Conservation (phyloP, 2,113 vertebrate species). For the Rhinoderma darwinii region DNA sequence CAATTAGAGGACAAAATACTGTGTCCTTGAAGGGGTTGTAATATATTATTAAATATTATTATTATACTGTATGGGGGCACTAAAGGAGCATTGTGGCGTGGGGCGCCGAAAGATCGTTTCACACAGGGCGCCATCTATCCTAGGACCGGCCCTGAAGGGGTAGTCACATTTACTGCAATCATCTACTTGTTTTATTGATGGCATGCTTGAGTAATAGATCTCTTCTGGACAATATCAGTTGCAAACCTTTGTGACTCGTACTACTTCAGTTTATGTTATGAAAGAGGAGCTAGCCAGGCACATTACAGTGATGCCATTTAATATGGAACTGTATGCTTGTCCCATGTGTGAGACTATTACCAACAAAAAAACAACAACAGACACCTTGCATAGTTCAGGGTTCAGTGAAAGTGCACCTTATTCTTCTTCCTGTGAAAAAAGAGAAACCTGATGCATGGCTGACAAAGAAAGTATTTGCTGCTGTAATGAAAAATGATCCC, state of each 20-base stretch:
- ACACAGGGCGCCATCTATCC: too few species aligned
- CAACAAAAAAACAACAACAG: accelerated
- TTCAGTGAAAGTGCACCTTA: conserved; percentile 36
- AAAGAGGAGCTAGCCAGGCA: not conserved
- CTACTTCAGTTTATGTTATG: not conserved
- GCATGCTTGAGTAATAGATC: conserved; percentile 12
- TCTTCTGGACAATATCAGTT: conserved; percentile 44
- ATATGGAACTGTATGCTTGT: conserved; percentile 7
- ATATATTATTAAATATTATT: too few species aligned
- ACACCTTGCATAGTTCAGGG: conserved; percentile 27
- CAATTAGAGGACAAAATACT: too few species aligned
- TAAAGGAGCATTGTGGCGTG: too few species aligned
- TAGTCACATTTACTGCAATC: conserved; percentile 8
- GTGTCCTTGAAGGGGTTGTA: too few species aligned
- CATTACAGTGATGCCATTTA: not conserved
- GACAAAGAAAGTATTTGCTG: conserved; percentile 5
- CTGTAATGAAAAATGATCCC: not conserved
- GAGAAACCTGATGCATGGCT: conserved; percentile 15
- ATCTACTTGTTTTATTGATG: not conserved
- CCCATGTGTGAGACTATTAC: not conserved
- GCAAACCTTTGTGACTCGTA: conserved; percentile 36
- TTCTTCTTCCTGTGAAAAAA: conserved; percentile 27
- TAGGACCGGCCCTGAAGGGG: too few species aligned
- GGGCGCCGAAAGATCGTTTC: too few species aligned
- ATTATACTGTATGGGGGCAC: too few species aligned